These are phyloP conservation scores for Mallotus villosus DNA, from an alignment of 2,797 vertebrate genomes.

Conservation along the genomic window DNA sequence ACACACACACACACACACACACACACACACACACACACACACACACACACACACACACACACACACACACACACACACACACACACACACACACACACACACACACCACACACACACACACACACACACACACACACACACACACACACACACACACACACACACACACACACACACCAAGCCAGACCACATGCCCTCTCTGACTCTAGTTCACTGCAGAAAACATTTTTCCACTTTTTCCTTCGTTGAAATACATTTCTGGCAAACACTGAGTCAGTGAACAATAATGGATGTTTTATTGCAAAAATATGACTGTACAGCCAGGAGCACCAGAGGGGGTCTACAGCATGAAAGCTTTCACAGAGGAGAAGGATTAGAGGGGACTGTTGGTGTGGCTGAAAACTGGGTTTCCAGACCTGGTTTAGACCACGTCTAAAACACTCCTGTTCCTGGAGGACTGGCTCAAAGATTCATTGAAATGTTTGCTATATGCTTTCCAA, in stretches of 20 bases:
- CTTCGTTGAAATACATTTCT: conserved; percentile 2
- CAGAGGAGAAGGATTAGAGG: conserved; percentile 19
- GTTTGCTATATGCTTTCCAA: not conserved
- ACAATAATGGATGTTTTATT: conserved; percentile 43
- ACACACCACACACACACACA: no score
- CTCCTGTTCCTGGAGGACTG: conserved; percentile 11
- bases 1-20: not conserved
- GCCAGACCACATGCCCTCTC: conserved; percentile 14
- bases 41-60: not conserved
- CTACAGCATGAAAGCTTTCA: conserved; percentile 39
- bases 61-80: not conserved
- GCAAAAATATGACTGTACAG: conserved; percentile 52
- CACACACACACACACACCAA: no score
- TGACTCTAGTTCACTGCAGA: conserved; percentile 2
- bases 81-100: not conserved
- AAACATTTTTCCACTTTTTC: conserved; percentile 11
- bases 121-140: no score
- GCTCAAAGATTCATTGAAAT: not conserved
- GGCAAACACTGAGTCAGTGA: conserved; percentile 12
- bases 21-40: no score
- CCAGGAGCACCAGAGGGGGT: conserved; percentile 36
- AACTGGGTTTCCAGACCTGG: no score
- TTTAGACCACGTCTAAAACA: conserved; percentile 16
- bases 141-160: not conserved
- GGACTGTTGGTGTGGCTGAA: no score